phyloP scores from a whole-genome alignment of 2,113 vertebrate species.

The Mastomys coucha region DNA sequence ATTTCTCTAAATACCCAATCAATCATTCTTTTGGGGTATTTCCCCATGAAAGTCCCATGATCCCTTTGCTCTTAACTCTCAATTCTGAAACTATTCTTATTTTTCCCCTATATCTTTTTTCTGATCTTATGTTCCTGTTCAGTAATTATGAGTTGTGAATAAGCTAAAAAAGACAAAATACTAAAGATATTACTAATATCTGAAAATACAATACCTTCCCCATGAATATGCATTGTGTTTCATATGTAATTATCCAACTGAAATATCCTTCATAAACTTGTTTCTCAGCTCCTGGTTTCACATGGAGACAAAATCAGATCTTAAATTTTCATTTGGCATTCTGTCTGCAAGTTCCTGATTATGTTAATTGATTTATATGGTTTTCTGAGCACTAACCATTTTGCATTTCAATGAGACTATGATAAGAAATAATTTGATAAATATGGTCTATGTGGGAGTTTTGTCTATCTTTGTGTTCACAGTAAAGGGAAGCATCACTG shows the following conservation, averaged over 20 bases:
- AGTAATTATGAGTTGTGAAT: neutral
- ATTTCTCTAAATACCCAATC: neutral
- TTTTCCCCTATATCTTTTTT: neutral
- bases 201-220: neutral
- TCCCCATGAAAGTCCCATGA: neutral
- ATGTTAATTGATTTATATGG: constrained; percentile 71
- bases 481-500: constrained; percentile 48
- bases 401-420: constrained; percentile 78
- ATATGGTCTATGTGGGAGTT: constrained; percentile 62
- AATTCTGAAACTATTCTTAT: neutral
- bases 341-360: constrained; percentile 66
- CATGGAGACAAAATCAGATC: constrained; percentile 65
- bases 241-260: constrained; percentile 20
- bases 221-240: neutral
- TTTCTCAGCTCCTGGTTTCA: constrained; percentile 55
- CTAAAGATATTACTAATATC: neutral
- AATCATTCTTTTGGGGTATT: neutral
- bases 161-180: constrained; percentile 44
- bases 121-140: neutral
- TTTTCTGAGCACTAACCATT: constrained; percentile 66
- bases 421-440: constrained; percentile 79
- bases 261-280: constrained; percentile 44
- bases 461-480: constrained; percentile 64
- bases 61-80: neutral
- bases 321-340: constrained; percentile 73